Base-by-base conservation (phyloP, 2,888 invertebrate species). In the Amphipoea oculea region DNA sequence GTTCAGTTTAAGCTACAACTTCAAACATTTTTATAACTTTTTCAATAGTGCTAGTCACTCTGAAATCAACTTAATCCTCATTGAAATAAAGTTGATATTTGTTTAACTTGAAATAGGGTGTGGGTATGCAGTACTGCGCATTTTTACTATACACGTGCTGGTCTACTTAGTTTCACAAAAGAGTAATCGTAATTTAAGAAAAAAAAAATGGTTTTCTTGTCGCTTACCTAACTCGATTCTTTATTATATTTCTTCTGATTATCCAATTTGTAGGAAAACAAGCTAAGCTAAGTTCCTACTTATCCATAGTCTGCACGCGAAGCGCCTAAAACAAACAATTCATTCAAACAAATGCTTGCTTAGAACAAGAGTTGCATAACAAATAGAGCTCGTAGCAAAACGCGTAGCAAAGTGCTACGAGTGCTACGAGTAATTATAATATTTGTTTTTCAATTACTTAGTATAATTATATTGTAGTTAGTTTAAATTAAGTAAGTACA, bases 321-420 rank as follows among this genome's bases (percentile, higher is more conserved):
- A 79, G 40, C 3, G 0, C 23, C 45, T 36, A 23, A 40, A 60
- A 7, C 5, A 65, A 82, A 42, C 29, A 57, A 65, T 48, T 57
- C 5, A n/a, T 48, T 20, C 6, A 63, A 40, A 65, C 45, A 40
- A 65, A 65, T 4, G 17, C 2, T 60, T 60, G 40, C 29, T n/a
- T 57, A 23, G 11, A 36, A 51, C n/a, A 11, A 45, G 1, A 23
- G 4, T 45, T 63, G 29, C 20, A 12, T 29, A 7, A 9, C 7
- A 60, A 66, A 14, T 6, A 63, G 17, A 45, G 20, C 14, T 83
- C 81, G 83, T 77, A 83, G 83, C 83, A 57, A 48, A 62, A 45
- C 20, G 63, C 83, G 81, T 81, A 83, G 78, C 81, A 45, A 48
- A n/a, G 78, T 57, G 83, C 81, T 81, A 81, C 81, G 68, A 60